Evolutionary conservation across 1,140 invertebrate species (phyloP), one percentile per base, ranked within the genome.

Genomic region (Drosophila biarmipes): DNA sequence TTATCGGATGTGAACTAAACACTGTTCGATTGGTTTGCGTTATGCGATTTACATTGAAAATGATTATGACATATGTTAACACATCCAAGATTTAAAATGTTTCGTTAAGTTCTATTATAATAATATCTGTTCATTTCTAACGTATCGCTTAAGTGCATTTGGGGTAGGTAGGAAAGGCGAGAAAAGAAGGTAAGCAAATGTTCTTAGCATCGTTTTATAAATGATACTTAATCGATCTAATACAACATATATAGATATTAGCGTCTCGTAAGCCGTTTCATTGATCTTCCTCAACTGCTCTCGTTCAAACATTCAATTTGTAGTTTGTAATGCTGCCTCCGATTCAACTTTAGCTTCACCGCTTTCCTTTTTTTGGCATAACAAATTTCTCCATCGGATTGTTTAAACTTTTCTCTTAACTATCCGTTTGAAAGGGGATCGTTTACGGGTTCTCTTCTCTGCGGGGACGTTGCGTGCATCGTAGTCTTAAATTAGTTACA

Each of bases 231-330:
- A 87, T 71, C 48, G 48, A 66, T 86, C 55, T 85, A 84, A 74
- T 81, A 87, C 73, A 87, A 85, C 73, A 86, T 78, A 73, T 80
- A 80, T 78, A 77, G 68, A 87, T 85, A 85, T 86, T 85, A 85
- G 81, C 81, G 81, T 81, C 81, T 85, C 63, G 48, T 87, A 87
- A 85, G 81, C 81, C 82, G 55, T 77, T 73, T 57, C 48, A 59
- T 59, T 51, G 56, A 55, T 62, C 34, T 74, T 62, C 34, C 63
- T 58, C 34, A 43, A 53, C 54, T 45, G 53, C 73, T 64, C 42
- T 35, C 31, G 38, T 46, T 34, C 15, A 72, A 61, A 57, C 53
- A 34, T 51, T 59, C 37, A 49, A 63, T 78, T 58, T 59, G 61
- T 52, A 27, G 38, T 52, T 37, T 6, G n/a, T 43, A 40, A 31